Conservation (phyloP, 2,113 vertebrate species). For the Ellobius talpinus region DNA sequence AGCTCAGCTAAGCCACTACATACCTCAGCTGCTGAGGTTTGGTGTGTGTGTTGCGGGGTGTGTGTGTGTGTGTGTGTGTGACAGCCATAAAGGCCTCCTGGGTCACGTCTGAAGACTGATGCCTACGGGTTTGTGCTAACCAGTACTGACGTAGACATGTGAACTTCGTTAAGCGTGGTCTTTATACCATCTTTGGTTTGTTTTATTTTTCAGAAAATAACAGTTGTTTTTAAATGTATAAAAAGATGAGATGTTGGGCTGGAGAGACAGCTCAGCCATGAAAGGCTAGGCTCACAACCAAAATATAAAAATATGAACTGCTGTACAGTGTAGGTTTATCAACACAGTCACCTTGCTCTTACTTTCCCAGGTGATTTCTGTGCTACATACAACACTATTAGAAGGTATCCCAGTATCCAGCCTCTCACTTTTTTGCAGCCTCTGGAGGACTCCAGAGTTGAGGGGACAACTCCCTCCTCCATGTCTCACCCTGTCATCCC, state of each 20-base stretch:
- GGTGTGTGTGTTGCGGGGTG: background rate
- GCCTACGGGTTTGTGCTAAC: background rate
- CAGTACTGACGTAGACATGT: background rate
- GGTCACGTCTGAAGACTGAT: background rate
- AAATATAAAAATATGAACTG: background rate
- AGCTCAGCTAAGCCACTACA: background rate
- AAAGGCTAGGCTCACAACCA: too few relatives aligned
- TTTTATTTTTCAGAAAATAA: constrained; percentile 6
- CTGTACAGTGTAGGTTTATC: background rate
- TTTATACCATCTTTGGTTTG: background rate
- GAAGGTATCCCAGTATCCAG: background rate
- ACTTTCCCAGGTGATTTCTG: background rate
- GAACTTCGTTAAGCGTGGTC: background rate
- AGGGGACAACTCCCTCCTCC: background rate
- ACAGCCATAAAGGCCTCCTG: background rate
- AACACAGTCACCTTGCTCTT: background rate
- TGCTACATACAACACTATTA: background rate
- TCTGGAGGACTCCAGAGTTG: background rate
- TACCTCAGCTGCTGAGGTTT: background rate
- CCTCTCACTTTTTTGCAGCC: background rate
- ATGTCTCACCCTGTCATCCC: background rate
- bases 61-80: background rate
- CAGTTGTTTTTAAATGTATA: background rate
- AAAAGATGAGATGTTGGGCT: background rate
- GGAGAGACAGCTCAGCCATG: too few relatives aligned